A percentile compares a stretch with the other conserved stretches of the same genome.
phyloP scores from a whole-genome alignment of 2,113 vertebrate species.

The Scortum barcoo region DNA sequence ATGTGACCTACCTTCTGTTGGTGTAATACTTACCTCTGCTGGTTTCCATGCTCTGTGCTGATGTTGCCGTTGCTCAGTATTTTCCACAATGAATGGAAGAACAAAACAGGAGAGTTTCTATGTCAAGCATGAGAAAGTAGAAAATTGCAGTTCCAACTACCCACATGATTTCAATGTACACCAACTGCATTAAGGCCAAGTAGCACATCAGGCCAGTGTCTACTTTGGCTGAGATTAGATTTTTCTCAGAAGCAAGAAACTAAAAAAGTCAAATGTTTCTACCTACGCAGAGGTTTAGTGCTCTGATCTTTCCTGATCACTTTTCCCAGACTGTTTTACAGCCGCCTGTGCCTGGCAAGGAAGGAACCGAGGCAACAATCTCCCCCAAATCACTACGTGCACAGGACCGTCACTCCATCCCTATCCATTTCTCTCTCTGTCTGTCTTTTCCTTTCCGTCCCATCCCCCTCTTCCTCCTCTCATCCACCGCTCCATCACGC shows the following conservation, averaged over 20 bases:
- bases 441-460: conserved; percentile 61
- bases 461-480: conserved; percentile 72
- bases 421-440: conserved; percentile 54
- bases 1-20: conserved; percentile 11
- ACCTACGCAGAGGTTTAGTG: neutral
- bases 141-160: conserved; percentile 1
- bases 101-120: neutral
- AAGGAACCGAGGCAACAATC: conserved; percentile 6
- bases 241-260: conserved; percentile 13
- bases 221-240: neutral
- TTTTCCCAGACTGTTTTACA: neutral
- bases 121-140: neutral
- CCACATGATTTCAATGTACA: neutral
- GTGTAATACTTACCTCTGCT: conserved; percentile 26
- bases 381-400: conserved; percentile 15
- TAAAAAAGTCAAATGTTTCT: conserved; percentile 10
- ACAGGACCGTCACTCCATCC: conserved; percentile 24
- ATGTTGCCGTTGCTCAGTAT: conserved; percentile 3
- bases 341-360: neutral
- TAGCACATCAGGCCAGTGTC: neutral
- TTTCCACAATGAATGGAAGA: neutral
- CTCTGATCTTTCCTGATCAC: neutral
- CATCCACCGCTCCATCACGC: conserved; percentile 69
- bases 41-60: neutral
- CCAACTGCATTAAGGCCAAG: neutral